Conservation (phyloP, 2,797 vertebrate genomes). For the Oreochromis mossambicus region DNA sequence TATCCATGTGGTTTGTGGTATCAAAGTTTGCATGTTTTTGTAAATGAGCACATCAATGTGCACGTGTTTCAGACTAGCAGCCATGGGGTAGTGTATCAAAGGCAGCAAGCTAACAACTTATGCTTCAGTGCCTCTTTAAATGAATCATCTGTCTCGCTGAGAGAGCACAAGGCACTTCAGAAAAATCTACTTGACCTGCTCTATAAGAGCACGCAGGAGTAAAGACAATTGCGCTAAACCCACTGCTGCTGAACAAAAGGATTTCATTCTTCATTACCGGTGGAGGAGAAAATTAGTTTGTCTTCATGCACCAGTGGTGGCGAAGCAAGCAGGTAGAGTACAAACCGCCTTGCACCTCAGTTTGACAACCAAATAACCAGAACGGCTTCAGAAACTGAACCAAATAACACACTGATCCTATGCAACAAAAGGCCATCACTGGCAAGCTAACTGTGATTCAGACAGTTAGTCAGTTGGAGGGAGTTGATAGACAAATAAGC, state of each 20-base stretch:
- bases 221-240: conserved; percentile 41
- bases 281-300: conserved; percentile 67
- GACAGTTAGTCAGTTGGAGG: conserved; percentile 38
- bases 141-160: conserved; percentile 49
- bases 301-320: conserved; percentile 53
- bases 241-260: conserved; percentile 29
- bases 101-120: conserved; percentile 20
- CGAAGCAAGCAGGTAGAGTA: conserved; percentile 28
- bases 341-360: not conserved
- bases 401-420: not conserved
- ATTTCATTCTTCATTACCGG: conserved; percentile 67
- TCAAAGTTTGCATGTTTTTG: not conserved
- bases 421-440: not conserved
- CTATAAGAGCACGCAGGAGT: conserved; percentile 7
- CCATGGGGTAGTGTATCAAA: not conserved
- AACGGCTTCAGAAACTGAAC: conserved; percentile 9
- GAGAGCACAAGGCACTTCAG: conserved; percentile 34
- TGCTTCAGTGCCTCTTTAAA: conserved; percentile 42
- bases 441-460: conserved; percentile 29
- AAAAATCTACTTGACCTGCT: conserved; percentile 47
- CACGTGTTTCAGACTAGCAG: conserved; percentile 3
- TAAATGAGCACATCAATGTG: not conserved
- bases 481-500: conserved; percentile 56
- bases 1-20: not conserved
- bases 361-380: conserved; percentile 33